Evolutionary conservation across 53 echinoderm and acorn worm species (phyloP), one percentile per base, ranked within the genome.

Genomic region (Paelopatides confundens): DNA sequence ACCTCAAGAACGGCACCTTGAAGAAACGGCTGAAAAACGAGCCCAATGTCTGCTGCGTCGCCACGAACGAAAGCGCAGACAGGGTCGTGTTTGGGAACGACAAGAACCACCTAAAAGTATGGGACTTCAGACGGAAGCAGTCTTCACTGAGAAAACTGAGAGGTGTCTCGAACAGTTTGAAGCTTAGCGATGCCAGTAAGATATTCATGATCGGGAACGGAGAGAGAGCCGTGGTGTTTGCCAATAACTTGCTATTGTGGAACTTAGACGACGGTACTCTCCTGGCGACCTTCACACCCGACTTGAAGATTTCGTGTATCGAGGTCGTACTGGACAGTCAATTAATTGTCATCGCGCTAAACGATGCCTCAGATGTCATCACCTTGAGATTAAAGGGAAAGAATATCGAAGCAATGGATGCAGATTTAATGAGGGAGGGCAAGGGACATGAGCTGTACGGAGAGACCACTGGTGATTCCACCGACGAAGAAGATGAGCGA

Each of bases 71-170:
- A 11, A 77, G 53, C 21, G 97, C 95, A 0, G 86, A 91, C 18
- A 65, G 97, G 35, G 95, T 97, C 30, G 81, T 97, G 66, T 97
- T 97, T 27, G 97, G 97, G 6, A 97, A 97, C 31, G 93, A 93
- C 17, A 89, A 93, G 48, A 93, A 93, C 87, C 88, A 90, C 38
- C 67, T 95, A 12, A 97, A 97, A 34, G 85, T 97, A 0, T 97
- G 97, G 97, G 97, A 97, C 53, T 87, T 95, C 33, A 89, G 89
- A 17, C 48, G 92, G 31, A 90, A 89, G 28, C 85, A 92, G 34
- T 93, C 93, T 12, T 86, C 95, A 28, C 67, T 97, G 40, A 85
- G 97, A 35, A 92, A 93, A 36, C 86, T 97, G 49, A 92, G 87
- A 21, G 90, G 87, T 0, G 81, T 87, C 5, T 85, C 87, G 1